Evolutionary conservation across 1,140 invertebrate species (phyloP).

Genomic region (Papilio polytes): DNA sequence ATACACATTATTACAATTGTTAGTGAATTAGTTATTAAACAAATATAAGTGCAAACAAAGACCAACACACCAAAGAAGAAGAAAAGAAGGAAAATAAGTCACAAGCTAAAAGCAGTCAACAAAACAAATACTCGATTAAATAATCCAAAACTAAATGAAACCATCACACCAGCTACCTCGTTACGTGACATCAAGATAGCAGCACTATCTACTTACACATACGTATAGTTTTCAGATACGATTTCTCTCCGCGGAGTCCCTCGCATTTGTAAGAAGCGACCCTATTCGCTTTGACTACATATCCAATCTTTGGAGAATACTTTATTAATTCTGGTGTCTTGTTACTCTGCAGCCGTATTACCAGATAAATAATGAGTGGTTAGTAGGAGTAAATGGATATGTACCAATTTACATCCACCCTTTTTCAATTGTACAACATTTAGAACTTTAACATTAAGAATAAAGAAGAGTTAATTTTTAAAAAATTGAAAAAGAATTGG

Average conservation of each 20-base stretch:
- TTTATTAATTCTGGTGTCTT: slow-evolving; percentile 64
- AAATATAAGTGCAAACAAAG: slow-evolving; percentile 61
- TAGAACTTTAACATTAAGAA: neutral
- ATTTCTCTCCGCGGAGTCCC: slow-evolving; percentile 59
- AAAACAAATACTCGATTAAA: slow-evolving; percentile 50
- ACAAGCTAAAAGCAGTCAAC: slow-evolving; percentile 61
- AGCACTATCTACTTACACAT: slow-evolving; percentile 72
- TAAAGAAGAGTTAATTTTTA: neutral
- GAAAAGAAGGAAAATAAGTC: slow-evolving; percentile 59
- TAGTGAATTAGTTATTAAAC: slow-evolving; percentile 59
- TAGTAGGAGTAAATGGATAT: slow-evolving; percentile 62
- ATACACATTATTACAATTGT: slow-evolving; percentile 50
- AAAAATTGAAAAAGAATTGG: slow-evolving; percentile 68
- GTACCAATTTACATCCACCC: slow-evolving; percentile 46
- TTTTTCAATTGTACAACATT: slow-evolving; percentile 67
- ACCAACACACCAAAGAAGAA: slow-evolving; percentile 74
- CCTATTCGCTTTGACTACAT: slow-evolving; percentile 67
- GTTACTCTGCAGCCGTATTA: slow-evolving; percentile 69
- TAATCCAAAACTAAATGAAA: slow-evolving; percentile 64
- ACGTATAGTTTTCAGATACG: slow-evolving; percentile 55
- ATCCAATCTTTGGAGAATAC: slow-evolving; percentile 78
- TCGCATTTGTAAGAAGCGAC: slow-evolving; percentile 63
- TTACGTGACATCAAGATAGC: slow-evolving; percentile 75
- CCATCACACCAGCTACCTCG: slow-evolving; percentile 79
- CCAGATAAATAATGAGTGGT: slow-evolving; percentile 74